A percentile compares a stretch with the other conserved stretches of the same genome.
These are phyloP conservation scores for Venustoraphidia nigricollis DNA, from an alignment of 2,888 invertebrate species.

Conservation along the genomic window DNA sequence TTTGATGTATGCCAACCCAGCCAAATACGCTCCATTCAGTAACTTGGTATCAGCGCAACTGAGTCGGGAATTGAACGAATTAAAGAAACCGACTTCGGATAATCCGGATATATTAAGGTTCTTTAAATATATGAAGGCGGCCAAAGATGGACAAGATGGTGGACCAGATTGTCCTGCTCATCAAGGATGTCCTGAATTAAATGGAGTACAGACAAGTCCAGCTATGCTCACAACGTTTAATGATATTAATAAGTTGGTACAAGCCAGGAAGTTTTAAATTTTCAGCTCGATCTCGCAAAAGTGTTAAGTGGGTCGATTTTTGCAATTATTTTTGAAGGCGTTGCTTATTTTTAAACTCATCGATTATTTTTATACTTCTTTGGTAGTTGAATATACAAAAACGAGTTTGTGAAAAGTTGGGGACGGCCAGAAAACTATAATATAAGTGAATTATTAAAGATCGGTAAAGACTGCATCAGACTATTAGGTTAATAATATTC, in stretches of 20 bases:
- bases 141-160: slow-evolving; percentile 74
- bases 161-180: slow-evolving; percentile 49
- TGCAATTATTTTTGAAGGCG: too few relatives aligned
- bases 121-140: slow-evolving; percentile 83
- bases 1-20: slow-evolving; percentile 75
- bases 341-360: too few relatives aligned
- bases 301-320: too few relatives aligned
- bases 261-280: slow-evolving; percentile 47
- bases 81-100: slow-evolving; percentile 69
- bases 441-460: too few relatives aligned
- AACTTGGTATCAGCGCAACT: slow-evolving; percentile 77
- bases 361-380: too few relatives aligned
- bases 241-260: slow-evolving; percentile 75
- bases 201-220: slow-evolving; percentile 47
- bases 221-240: slow-evolving; percentile 78
- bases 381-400: too few relatives aligned
- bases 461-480: too few relatives aligned
- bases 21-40: slow-evolving; percentile 78
- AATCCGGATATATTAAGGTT: slow-evolving; percentile 77
- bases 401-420: too few relatives aligned
- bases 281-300: too few relatives aligned
- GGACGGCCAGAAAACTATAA: too few relatives aligned
- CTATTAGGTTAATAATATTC: too few relatives aligned
- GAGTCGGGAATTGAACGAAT: slow-evolving; percentile 74
- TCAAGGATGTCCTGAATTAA: slow-evolving; percentile 42